Conservation (phyloP, 2,888 invertebrate species). For the Dryadula phaetusa region DNA sequence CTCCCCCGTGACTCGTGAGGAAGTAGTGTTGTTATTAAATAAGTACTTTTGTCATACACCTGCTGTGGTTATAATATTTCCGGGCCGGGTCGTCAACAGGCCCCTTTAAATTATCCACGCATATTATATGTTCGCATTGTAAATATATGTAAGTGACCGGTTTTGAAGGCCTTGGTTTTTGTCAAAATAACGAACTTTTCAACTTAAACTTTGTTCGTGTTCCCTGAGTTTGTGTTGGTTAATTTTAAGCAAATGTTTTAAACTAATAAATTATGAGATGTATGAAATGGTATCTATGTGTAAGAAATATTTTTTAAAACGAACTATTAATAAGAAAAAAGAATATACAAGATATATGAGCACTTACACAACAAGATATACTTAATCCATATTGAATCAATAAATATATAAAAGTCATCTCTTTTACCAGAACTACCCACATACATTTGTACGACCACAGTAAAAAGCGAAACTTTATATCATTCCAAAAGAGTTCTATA, state of each 20-base stretch:
- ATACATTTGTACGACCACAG: neutral
- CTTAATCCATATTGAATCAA: neutral
- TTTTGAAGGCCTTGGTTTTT: slow-evolving; percentile 53
- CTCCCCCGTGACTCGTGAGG: too few species aligned
- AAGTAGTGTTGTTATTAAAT: neutral
- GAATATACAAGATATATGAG: too few species aligned
- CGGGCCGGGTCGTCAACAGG: slow-evolving; percentile 14
- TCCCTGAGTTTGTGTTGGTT: slow-evolving; percentile 14
- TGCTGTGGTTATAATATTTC: neutral
- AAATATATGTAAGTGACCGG: slow-evolving; percentile 38
- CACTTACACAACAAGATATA: too few species aligned
- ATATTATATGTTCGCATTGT: slow-evolving; percentile 12
- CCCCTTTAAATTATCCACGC: slow-evolving; percentile 19
- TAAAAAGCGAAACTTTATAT: neutral
- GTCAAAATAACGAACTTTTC: slow-evolving; percentile 54
- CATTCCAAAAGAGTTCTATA: slow-evolving; percentile 23
- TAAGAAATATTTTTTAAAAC: neutral
- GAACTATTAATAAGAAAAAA: too few species aligned
- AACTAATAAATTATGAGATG: neutral
- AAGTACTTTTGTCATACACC: neutral
- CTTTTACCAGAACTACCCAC: neutral
- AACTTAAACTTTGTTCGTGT: slow-evolving; percentile 25
- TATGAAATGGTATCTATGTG: neutral
- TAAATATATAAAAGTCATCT: neutral
- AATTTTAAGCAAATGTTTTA: slow-evolving; percentile 18